These are phyloP conservation scores for Podabrus alpinus DNA, from an alignment of 2,888 invertebrate genomes.

Conservation along the genomic window DNA sequence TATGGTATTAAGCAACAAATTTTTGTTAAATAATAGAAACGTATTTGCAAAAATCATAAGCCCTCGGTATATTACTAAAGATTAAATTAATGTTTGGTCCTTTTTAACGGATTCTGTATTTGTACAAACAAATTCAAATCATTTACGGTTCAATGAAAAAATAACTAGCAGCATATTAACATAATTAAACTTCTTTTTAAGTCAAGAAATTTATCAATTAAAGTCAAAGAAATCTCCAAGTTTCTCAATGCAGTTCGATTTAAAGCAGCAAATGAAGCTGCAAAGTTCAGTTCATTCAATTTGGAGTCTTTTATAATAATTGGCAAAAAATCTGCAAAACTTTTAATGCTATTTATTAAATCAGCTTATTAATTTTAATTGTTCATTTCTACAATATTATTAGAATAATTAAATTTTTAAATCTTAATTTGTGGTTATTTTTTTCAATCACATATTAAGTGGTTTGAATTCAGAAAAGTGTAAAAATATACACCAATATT, in stretches of 20 bases:
- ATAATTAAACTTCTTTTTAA: slow-evolving; percentile 27
- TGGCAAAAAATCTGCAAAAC: neutral
- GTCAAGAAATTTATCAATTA: slow-evolving; percentile 31
- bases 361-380: neutral
- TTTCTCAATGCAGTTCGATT: slow-evolving; percentile 29
- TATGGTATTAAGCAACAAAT: no score
- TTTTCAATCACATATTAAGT: slow-evolving; percentile 25
- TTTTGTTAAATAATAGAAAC: no score
- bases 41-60: no score
- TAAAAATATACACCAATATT: slow-evolving; percentile 31
- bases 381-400: neutral
- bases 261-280: slow-evolving; percentile 14
- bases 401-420: neutral
- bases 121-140: neutral
- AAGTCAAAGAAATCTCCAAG: slow-evolving; percentile 23
- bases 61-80: no score
- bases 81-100: no score
- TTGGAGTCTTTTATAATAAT: neutral
- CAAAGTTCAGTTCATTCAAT: slow-evolving; percentile 11
- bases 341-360: slow-evolving; percentile 12
- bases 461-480: slow-evolving; percentile 36
- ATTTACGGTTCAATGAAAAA: neutral
- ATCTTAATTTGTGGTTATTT: neutral
- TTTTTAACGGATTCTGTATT: no score
- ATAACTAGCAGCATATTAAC: neutral